Percentiles rank a stretch among this genome's conserved stretches.
Evolutionary conservation across 2,888 invertebrate species (phyloP).

Genomic region (Macaria liturata): DNA sequence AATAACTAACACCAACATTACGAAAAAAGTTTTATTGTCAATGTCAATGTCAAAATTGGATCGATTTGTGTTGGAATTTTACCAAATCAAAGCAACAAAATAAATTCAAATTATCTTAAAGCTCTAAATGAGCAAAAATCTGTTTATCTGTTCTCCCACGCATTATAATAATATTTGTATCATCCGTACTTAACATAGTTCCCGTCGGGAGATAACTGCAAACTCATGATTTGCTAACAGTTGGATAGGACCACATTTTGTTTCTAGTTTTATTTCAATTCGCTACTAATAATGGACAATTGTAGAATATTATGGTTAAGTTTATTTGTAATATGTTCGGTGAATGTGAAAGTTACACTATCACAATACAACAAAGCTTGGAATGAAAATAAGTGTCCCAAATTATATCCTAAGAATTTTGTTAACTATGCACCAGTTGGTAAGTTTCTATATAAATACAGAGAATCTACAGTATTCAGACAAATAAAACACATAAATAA

Average conservation of each 20-base stretch:
- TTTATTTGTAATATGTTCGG: conserved; percentile 51
- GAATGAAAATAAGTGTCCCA: conserved; percentile 79
- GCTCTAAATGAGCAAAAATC: conserved; percentile 5
- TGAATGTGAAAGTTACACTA: conserved; percentile 53
- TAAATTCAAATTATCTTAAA: background rate
- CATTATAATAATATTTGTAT: conserved; percentile 6
- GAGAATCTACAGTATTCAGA: background rate
- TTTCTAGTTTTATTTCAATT: conserved; percentile 6
- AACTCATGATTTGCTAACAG: conserved; percentile 18
- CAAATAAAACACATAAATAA: background rate
- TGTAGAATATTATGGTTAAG: conserved; percentile 37
- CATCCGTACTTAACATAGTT: conserved; percentile 21
- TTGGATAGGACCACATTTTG: background rate
- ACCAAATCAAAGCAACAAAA: background rate
- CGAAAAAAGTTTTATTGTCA: background rate
- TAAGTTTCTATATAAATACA: conserved; percentile 51
- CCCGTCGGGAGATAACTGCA: conserved; percentile 19
- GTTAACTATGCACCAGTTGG: conserved; percentile 82
- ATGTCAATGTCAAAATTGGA: conserved; percentile 5
- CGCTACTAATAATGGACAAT: conserved; percentile 40
- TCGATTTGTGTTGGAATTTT: conserved; percentile 5
- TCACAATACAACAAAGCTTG: conserved; percentile 73
- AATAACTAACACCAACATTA: background rate
- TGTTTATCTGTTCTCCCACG: conserved; percentile 25
- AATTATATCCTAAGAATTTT: conserved; percentile 81